A percentile compares a stretch with the other conserved stretches of the same genome.
Evolutionary conservation across 2,888 invertebrate species (phyloP).

Genomic region (Pterostichus niger): DNA sequence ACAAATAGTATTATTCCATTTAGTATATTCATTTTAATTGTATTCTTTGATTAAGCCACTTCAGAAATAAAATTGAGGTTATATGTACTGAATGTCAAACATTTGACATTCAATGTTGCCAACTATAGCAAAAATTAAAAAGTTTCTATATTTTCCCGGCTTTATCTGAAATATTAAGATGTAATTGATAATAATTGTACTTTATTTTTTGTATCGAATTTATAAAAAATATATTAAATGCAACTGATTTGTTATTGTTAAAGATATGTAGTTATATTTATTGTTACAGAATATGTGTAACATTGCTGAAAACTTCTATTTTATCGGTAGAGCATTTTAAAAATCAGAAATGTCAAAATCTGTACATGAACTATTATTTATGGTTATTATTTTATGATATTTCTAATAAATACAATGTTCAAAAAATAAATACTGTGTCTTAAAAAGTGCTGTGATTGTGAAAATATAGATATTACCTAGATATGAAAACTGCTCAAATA

Average conservation of each 20-base stretch:
- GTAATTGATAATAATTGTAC: background rate
- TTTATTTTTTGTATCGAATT: too few species aligned
- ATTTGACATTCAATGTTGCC: conserved; percentile 8
- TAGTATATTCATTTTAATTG: conserved; percentile 21
- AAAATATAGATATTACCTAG: conserved; percentile 11
- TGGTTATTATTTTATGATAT: conserved; percentile 46
- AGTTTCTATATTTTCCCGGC: too few species aligned
- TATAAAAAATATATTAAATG: too few species aligned
- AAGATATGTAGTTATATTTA: background rate
- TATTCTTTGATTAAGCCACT: background rate
- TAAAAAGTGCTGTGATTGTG: conserved; percentile 64
- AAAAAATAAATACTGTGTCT: conserved; percentile 60
- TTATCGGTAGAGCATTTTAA: background rate
- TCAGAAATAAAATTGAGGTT: background rate
- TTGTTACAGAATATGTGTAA: background rate
- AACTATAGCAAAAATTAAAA: background rate
- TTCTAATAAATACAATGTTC: conserved; percentile 31
- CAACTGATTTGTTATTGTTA: background rate
- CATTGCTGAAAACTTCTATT: background rate
- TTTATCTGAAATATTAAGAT: too few species aligned
- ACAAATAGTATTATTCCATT: conserved; percentile 20
- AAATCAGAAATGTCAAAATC: conserved; percentile 40
- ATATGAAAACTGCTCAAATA: conserved; percentile 48
- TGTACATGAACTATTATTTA: conserved; percentile 13
- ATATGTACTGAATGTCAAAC: background rate